Percentiles rank a stretch among this genome's conserved stretches.
phyloP scores from a whole-genome alignment of 2,113 vertebrate genomes.

The Xyliphius kryptos region DNA sequence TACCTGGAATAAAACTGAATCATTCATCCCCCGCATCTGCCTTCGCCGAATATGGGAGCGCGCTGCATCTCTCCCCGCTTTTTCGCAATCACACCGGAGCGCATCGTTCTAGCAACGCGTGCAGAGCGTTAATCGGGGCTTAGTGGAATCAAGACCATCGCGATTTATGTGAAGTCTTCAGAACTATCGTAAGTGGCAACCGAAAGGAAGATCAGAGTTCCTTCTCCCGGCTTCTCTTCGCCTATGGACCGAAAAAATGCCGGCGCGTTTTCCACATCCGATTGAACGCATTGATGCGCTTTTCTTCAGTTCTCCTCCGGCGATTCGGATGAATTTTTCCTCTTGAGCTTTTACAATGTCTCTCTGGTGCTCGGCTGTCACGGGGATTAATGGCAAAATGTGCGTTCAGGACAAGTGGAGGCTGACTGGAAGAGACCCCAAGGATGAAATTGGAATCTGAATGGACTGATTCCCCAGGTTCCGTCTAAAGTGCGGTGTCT shows the following conservation, averaged over 20 bases:
- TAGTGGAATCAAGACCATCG: background rate
- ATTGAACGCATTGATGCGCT: conserved; percentile 34
- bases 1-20: conserved; percentile 44
- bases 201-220: no score
- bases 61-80: background rate
- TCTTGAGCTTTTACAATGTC: conserved; percentile 44
- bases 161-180: conserved; percentile 12
- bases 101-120: no score
- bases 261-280: conserved; percentile 46
- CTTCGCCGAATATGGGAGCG: conserved; percentile 19
- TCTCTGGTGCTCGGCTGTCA: conserved; percentile 57
- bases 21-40: conserved; percentile 48
- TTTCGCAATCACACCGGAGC: conserved; percentile 8
- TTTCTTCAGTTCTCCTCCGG: conserved; percentile 26
- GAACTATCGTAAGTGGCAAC: conserved; percentile 12
- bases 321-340: conserved; percentile 23
- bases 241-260: conserved; percentile 48
- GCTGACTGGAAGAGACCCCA: conserved; percentile 58
- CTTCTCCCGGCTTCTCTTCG: conserved; percentile 13
- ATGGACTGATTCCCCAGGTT: conserved; percentile 53
- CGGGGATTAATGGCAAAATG: conserved; percentile 56
- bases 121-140: conserved; percentile 2
- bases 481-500: conserved; percentile 52
- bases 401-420: conserved; percentile 59
- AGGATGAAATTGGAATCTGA: conserved; percentile 60